Percentiles rank a stretch among this genome's conserved stretches.
Conservation (phyloP, 2,797 vertebrate species). For the Nyctalus aviator region DNA sequence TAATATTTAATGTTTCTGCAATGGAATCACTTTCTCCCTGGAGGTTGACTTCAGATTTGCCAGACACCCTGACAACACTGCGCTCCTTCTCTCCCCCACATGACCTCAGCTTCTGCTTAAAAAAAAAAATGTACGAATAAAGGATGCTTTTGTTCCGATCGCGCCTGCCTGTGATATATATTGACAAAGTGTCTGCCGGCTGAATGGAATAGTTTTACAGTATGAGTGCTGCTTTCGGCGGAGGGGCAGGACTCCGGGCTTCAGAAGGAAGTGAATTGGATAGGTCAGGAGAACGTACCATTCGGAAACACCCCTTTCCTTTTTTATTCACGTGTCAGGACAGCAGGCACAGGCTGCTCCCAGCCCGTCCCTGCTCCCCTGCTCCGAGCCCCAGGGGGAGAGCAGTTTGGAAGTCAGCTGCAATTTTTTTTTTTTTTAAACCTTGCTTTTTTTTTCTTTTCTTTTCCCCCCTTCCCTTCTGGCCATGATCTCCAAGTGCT, state of each 20-base stretch:
- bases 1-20: constrained; percentile 86
- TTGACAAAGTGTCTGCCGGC: constrained; percentile 86
- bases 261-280: constrained; percentile 87
- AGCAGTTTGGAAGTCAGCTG: constrained; percentile 81
- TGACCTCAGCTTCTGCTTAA: constrained; percentile 81
- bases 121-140: constrained; percentile 81
- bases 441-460: constrained; percentile 41
- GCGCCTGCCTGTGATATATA: constrained; percentile 84
- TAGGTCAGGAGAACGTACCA: constrained; percentile 88
- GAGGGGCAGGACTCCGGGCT: constrained; percentile 81
- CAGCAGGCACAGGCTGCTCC: constrained; percentile 80
- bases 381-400: constrained; percentile 73
- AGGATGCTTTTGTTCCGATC: constrained; percentile 86
- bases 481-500: constrained; percentile 76
- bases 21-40: constrained; percentile 83
- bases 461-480: fast-evolving
- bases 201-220: constrained; percentile 86
- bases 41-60: constrained; percentile 79
- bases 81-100: constrained; percentile 75
- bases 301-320: constrained; percentile 86
- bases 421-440: constrained; percentile 78
- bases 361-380: constrained; percentile 59
- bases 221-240: constrained; percentile 77
- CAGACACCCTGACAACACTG: constrained; percentile 82
- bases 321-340: constrained; percentile 85